These are phyloP conservation scores for Melanogrammus aeglefinus DNA, from an alignment of 2,797 vertebrate species.

Conservation along the genomic window DNA sequence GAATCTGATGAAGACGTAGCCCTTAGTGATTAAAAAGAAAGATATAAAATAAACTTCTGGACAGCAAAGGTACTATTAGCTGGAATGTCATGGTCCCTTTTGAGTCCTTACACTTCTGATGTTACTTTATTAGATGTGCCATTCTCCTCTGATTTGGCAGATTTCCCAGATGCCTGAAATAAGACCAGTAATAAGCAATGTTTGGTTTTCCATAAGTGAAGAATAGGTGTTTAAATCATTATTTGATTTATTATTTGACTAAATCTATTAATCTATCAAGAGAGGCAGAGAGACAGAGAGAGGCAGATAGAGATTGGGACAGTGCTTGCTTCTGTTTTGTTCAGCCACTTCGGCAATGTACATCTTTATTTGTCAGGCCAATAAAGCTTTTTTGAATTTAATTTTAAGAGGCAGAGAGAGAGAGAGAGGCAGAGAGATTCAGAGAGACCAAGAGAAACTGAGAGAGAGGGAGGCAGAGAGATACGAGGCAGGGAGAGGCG, in stretches of 20 bases:
- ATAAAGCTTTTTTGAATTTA: too few species aligned
- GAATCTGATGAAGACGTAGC: constrained; percentile 7
- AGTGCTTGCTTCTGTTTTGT: too few species aligned
- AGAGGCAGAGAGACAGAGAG: background rate
- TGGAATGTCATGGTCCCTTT: background rate
- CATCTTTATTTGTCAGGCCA: too few species aligned
- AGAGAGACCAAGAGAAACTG: too few species aligned
- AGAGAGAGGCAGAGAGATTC: background rate
- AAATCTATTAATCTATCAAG: background rate
- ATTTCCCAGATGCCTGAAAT: constrained; percentile 33
- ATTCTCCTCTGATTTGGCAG: constrained; percentile 27
- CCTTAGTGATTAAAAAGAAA: constrained; percentile 41
- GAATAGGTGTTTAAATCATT: background rate
- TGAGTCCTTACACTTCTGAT: constrained; percentile 43
- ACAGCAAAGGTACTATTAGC: background rate
- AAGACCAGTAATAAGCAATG: constrained; percentile 7
- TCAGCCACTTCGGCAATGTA: too few species aligned
- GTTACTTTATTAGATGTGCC: constrained; percentile 3
- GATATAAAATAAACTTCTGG: background rate
- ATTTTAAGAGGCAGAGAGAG: background rate
- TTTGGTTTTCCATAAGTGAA: background rate
- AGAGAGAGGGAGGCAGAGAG: background rate
- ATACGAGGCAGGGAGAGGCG: background rate
- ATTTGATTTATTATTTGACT: background rate
- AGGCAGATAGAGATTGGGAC: background rate